These are phyloP conservation scores for Macheiramphus alcinus DNA, from an alignment of 2,113 vertebrate species.

Conservation along the genomic window DNA sequence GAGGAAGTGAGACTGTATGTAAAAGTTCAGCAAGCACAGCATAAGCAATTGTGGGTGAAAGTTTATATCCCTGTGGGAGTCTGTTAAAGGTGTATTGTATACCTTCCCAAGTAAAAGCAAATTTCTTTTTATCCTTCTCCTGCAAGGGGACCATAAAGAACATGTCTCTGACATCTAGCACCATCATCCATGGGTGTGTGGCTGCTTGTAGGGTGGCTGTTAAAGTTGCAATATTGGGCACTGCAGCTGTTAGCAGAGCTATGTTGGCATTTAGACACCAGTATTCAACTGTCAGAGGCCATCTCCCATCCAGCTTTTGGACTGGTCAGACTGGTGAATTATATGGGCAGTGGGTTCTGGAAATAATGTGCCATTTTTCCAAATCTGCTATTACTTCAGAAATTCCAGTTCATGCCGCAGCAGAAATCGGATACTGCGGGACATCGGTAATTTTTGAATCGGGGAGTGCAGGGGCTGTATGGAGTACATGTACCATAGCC, in stretches of 20 bases:
- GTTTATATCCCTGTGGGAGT: neutral
- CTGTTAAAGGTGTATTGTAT: neutral
- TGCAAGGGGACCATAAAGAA: neutral
- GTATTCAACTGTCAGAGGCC: neutral
- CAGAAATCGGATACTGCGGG: neutral
- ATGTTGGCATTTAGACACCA: neutral
- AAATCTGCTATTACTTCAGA: neutral
- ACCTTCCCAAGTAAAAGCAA: neutral
- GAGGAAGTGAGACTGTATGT: neutral
- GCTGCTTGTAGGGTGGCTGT: neutral
- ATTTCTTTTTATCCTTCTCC: neutral
- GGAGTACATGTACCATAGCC: neutral
- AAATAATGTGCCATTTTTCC: neutral
- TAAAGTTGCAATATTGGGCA: neutral
- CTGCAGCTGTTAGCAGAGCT: neutral
- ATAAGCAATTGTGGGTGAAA: neutral
- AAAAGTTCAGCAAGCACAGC: neutral
- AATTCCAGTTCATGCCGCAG: neutral
- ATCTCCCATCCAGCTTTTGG: neutral
- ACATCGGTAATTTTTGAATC: neutral
- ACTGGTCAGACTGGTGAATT: neutral
- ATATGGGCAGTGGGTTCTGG: neutral
- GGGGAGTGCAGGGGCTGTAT: neutral
- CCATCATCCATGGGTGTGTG: fast-evolving
- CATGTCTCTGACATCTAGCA: neutral